These are phyloP conservation scores for Amphiprion clarkii DNA, from an alignment of 2,797 vertebrate genomes.

Conservation along the genomic window DNA sequence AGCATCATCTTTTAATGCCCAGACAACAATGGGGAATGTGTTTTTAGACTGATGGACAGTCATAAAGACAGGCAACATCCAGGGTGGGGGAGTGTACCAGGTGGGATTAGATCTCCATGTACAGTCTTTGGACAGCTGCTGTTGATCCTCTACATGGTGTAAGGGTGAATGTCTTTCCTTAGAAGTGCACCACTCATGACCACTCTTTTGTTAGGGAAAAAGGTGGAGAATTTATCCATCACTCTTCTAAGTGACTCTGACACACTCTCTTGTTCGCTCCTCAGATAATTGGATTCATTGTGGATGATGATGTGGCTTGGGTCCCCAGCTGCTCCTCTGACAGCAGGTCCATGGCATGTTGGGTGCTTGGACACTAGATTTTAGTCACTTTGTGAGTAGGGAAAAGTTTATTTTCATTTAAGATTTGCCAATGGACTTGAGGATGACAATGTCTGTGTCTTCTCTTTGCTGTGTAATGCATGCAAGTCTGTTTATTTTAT, in stretches of 20 bases:
- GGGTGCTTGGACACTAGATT: background rate
- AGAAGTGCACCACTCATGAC: background rate
- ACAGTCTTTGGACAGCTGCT: background rate
- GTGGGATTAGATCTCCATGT: background rate
- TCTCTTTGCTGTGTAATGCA: no score
- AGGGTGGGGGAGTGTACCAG: accelerated
- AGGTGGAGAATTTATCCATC: background rate
- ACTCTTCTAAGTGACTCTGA: background rate
- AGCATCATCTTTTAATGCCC: background rate
- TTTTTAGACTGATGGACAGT: no score
- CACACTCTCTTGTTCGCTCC: background rate
- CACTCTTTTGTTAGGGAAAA: background rate
- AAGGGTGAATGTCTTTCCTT: background rate
- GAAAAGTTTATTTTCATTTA: constrained; percentile 3
- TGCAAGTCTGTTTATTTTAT: no score
- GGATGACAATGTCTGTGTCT: background rate
- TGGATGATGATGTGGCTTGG: background rate
- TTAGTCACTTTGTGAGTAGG: accelerated
- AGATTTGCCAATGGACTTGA: constrained; percentile 2
- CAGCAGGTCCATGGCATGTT: background rate
- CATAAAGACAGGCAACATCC: no score
- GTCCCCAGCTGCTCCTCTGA: background rate
- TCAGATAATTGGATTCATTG: background rate
- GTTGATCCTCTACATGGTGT: background rate
- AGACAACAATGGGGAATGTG: background rate